Evolutionary conservation across 2,888 invertebrate genomes (phyloP).

Genomic region (Hylaea fasciaria): DNA sequence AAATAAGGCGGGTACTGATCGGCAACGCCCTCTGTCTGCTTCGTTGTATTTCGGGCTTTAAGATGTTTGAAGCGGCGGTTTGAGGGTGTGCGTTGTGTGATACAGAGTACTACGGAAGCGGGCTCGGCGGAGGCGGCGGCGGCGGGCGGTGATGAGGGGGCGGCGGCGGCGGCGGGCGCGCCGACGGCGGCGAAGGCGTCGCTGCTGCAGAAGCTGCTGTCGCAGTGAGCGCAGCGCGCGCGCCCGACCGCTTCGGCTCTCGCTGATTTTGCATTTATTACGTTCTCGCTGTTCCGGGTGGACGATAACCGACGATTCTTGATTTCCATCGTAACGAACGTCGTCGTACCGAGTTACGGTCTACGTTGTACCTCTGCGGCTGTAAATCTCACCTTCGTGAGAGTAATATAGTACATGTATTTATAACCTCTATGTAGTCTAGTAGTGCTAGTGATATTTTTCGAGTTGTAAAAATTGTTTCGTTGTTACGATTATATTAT

Average conservation of each 20-base stretch:
- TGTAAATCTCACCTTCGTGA: conserved; percentile 73
- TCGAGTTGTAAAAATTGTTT: conserved; percentile 73
- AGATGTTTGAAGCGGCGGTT: background rate
- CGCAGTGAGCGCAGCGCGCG: conserved; percentile 85
- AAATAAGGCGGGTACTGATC: background rate
- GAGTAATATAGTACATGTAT: conserved; percentile 73
- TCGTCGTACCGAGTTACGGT: conserved; percentile 65
- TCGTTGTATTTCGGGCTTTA: background rate
- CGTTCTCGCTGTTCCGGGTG: conserved; percentile 59
- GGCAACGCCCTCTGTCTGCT: background rate
- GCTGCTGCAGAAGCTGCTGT: conserved; percentile 93
- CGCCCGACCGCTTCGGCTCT: conserved; percentile 35
- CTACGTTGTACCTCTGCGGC: conserved; percentile 80
- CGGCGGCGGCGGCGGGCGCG: conserved; percentile 45
- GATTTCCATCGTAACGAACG: conserved; percentile 62
- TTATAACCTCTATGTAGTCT: conserved; percentile 71
- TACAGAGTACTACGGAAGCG: conserved; percentile 82
- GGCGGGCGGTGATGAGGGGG: conserved; percentile 58
- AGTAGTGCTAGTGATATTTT: conserved; percentile 79
- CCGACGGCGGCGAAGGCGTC: conserved; percentile 86
- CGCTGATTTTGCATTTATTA: conserved; percentile 73
- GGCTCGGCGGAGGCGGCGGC: conserved; percentile 72
- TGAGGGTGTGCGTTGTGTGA: conserved; percentile 33
- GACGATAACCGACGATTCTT: conserved; percentile 56
- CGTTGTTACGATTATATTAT: conserved; percentile 50